Base-by-base conservation (phyloP, 2,888 invertebrate genomes). In the Brachyopa scutellaris region DNA sequence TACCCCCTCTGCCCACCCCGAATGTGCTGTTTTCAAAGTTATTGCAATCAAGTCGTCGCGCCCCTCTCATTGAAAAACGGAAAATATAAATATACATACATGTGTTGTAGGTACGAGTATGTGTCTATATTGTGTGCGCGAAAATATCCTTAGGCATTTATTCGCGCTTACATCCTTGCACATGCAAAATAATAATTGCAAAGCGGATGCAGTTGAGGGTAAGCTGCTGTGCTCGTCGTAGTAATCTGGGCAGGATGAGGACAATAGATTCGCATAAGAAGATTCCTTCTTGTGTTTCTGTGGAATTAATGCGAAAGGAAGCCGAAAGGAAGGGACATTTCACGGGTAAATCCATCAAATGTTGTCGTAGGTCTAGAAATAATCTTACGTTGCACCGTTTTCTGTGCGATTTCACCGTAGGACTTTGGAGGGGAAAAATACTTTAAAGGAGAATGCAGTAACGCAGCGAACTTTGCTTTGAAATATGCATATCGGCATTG, bases 141-240 rank as follows among this genome's bases (percentile, higher is more conserved):
- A 82, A 77, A 82, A 82, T 82, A 77, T 66, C 82, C 77, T 66
- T 53, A 70, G 82, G 82, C 82, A 66, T 66, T 70, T 77, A 76
- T 82, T 77, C 82, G 82, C 82, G 82, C 82, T 82, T 72, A 61
- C 77, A 72, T 77, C 77, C 33, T 70, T 36, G 55, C 77, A 77
- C 57, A 82, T 82, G 82, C 64, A 69, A 49, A 47, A 73, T 53
- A 62, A 76, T 76, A 77, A 82, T 82, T 76, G 82, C 82, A 70
- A 76, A 64, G 40, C 77, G 82, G 77, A 82, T 82, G 80, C 77
- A 59, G 77, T 80, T 33, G 73, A 80, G 80, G 80, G 74, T 80
- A 49, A 51, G 69, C 49, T 31, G 13, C n/a, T n/a, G n/a, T n/a
- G n/a, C n/a, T n/a, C n/a, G n/a, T n/a, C n/a, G n/a, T n/a, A n/a